Conservation (phyloP, 1,140 invertebrate genomes). For the Colletes gigas region DNA sequence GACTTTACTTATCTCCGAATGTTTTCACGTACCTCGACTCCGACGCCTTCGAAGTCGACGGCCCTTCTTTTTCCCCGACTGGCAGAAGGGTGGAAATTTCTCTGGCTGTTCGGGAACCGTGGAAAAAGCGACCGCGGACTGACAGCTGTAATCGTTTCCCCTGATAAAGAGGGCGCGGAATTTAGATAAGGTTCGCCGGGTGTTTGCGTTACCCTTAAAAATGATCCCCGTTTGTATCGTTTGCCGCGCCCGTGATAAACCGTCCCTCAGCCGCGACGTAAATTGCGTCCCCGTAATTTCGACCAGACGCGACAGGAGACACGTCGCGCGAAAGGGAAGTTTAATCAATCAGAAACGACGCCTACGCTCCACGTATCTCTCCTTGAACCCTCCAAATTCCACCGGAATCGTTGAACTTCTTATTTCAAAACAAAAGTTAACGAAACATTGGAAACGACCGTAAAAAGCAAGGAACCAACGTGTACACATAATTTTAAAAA, state of each 20-base stretch:
- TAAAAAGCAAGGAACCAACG: too few species aligned
- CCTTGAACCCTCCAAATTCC: not conserved
- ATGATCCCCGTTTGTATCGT: conserved; percentile 11
- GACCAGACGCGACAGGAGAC: not conserved
- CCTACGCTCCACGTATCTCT: not conserved
- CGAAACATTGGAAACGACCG: too few species aligned
- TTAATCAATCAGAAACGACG: conserved; percentile 17
- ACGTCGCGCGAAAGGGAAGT: not conserved
- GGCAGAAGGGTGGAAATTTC: conserved; percentile 12
- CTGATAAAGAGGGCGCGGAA: conserved; percentile 17
- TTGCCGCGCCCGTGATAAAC: not conserved
- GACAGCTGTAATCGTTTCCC: conserved; percentile 30
- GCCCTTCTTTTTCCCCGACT: not conserved
- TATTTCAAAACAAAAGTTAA: too few species aligned
- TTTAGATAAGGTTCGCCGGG: conserved; percentile 27
- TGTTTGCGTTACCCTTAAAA: conserved; percentile 17
- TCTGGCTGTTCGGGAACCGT: not conserved
- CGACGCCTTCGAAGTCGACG: not conserved
- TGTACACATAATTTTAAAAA: too few species aligned
- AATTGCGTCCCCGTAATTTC: conserved; percentile 18
- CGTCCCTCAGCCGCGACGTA: not conserved
- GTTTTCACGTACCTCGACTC: not conserved
- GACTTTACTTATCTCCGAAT: not conserved
- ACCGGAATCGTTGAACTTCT: too few species aligned
- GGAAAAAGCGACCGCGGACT: conserved; percentile 14